phyloP scores from a whole-genome alignment of 2,113 vertebrate species.

The Propithecus coquereli region DNA sequence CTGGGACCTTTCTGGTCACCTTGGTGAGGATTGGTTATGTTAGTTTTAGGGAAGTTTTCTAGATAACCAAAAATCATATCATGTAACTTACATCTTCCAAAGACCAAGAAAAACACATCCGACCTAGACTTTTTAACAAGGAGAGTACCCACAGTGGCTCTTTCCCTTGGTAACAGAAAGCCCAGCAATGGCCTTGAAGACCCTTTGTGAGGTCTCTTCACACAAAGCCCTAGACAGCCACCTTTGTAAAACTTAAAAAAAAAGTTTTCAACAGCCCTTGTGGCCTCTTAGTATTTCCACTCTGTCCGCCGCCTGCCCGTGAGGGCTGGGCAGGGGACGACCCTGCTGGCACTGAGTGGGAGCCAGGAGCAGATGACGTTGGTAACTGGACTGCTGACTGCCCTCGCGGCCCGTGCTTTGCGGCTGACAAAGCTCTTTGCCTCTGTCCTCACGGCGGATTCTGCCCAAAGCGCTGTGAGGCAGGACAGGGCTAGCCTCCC shows the following conservation, averaged over 20 bases:
- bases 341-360: neutral
- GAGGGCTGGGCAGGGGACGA: accelerated
- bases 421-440: neutral
- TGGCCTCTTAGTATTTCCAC: neutral
- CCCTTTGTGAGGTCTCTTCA: no score
- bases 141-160: accelerated
- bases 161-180: neutral
- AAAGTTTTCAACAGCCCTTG: neutral
- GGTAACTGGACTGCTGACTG: accelerated
- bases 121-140: no score
- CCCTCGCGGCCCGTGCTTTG: accelerated
- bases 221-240: neutral
- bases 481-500: neutral
- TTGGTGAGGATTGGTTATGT: neutral
- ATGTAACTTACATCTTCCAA: neutral
- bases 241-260: neutral
- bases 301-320: neutral
- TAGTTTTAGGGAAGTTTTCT: neutral
- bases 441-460: accelerated
- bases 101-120: neutral
- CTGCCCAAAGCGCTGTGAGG: neutral
- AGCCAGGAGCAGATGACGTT: accelerated
- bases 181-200: neutral
- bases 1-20: neutral
- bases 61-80: neutral